Evolutionary conservation across 2,797 vertebrate genomes (phyloP), one percentile per base, ranked within the genome.

Genomic region (Hippocampus kuda): DNA sequence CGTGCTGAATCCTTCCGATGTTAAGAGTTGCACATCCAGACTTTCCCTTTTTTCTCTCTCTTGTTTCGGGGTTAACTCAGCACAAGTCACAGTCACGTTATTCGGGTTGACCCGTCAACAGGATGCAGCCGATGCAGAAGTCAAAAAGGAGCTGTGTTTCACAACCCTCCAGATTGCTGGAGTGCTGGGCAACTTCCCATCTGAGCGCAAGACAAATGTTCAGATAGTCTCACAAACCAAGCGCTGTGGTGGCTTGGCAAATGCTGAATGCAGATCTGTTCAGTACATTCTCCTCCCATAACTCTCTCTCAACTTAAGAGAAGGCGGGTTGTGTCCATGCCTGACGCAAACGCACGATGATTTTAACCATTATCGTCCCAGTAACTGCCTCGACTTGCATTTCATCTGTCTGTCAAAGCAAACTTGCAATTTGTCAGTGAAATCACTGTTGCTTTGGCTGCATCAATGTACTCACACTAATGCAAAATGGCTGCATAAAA

Each of bases 41-140:
- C 82, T 83, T 87, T 71, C 68, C 49, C 66, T 75, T 86, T 77
- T 76, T 69, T 38, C n/a, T 22, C 22, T 44, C 22, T 44, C 6
- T 71, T 63, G 74, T 78, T 63, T 63, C 65, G 68, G 73, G 66
- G 56, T 62, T 10, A 66, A 63, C 67, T 67, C 5, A 76, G 71
- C 72, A 41, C 44, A 61, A 73, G 73, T 86, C 79, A 84, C 61
- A 67, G 82, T 85, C 84, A 85, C 77, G 63, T 69, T 82, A 79
- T 73, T 75, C 59, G 75, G 72, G 65, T 78, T 73, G 80, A 77
- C 75, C 79, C 79, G 83, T 85, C 79, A 80, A 84, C 85, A 85
- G 85, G 86, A 89, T 81, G 82, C 75, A 79, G 81, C 82, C 67
- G 57, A 81, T 83, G 79, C 81, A 85, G 86, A 87, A 85, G 81